Evolutionary conservation across 2,797 vertebrate species (phyloP).

Genomic region (Aldrovandia affinis): DNA sequence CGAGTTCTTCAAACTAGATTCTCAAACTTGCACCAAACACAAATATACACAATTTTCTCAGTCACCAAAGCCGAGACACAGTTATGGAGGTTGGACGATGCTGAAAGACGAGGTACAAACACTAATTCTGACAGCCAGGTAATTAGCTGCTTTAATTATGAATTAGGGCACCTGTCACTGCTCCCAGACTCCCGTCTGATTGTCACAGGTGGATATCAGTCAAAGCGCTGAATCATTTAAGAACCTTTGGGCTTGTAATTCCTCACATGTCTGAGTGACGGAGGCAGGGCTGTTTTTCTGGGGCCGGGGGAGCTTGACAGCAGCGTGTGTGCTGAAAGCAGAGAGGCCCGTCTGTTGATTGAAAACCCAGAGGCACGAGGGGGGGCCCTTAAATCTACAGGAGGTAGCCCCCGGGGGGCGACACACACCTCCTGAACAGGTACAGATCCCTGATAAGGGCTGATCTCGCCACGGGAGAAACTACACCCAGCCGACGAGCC

Average conservation of each 20-base stretch:
- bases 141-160: slow-evolving; percentile 27
- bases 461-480: slow-evolving; percentile 21
- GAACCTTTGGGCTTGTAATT: background rate
- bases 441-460: slow-evolving; percentile 26
- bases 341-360: slow-evolving; percentile 17
- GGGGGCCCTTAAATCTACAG: background rate
- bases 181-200: background rate
- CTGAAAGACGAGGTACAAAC: background rate
- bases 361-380: background rate
- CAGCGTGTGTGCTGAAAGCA: background rate
- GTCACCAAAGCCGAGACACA: background rate
- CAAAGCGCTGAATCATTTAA: background rate
- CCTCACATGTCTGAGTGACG: background rate
- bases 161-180: slow-evolving; percentile 9
- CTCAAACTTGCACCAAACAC: background rate
- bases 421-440: background rate
- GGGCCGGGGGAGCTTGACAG: background rate
- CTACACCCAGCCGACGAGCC: slow-evolving; percentile 30
- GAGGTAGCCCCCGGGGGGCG: background rate
- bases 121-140: too few relatives aligned
- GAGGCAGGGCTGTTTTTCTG: background rate
- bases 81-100: background rate
- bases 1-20: background rate
- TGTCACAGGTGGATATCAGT: background rate
- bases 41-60: background rate